These are phyloP conservation scores for Agapornis canus DNA, from an alignment of 2,797 vertebrate genomes.

Conservation along the genomic window DNA sequence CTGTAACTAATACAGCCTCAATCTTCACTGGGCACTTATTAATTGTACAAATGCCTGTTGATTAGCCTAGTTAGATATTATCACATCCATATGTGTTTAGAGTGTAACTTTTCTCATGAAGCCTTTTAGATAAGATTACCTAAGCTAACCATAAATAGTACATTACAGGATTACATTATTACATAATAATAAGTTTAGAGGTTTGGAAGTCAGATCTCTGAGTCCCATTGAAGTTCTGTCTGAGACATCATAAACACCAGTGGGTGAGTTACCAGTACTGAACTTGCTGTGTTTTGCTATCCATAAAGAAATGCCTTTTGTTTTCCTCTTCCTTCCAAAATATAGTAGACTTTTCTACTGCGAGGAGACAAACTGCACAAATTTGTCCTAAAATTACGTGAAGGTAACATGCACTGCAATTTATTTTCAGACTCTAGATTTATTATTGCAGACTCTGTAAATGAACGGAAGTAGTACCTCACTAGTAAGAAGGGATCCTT, in stretches of 20 bases:
- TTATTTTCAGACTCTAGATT: not conserved
- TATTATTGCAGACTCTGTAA: not conserved
- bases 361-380: not conserved
- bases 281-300: not conserved
- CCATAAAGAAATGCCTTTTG: not conserved
- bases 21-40: not conserved
- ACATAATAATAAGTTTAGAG: not conserved
- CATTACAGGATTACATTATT: not conserved
- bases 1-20: not conserved
- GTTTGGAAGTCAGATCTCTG: not conserved
- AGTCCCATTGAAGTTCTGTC: not conserved
- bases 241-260: not conserved
- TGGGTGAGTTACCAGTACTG: not conserved
- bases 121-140: not conserved
- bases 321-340: not conserved
- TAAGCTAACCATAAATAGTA: slow-evolving; percentile 3
- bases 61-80: not conserved
- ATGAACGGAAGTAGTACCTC: not conserved
- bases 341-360: not conserved
- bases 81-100: not conserved
- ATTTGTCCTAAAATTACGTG: not conserved
- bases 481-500: not conserved
- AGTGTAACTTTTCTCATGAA: not conserved
- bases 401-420: not conserved
- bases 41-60: not conserved